phyloP scores from a whole-genome alignment of 2,888 invertebrate species.

The Drosophila paramelanica region DNA sequence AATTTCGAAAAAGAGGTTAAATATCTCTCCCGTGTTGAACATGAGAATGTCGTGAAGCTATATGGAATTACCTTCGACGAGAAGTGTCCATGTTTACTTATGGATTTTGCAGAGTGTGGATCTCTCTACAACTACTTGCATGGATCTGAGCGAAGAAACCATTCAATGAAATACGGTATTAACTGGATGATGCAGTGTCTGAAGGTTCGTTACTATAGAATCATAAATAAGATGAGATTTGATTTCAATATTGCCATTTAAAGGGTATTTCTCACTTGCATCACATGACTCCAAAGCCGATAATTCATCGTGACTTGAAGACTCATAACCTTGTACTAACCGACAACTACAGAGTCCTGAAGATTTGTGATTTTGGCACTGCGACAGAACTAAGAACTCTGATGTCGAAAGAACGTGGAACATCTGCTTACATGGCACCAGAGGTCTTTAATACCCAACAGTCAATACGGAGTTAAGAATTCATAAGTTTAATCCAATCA shows the following conservation, averaged over 20 bases:
- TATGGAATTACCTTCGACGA: background rate
- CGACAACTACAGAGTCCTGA: background rate
- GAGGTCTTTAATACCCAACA: slow-evolving; percentile 7
- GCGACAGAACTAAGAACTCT: background rate
- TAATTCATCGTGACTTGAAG: slow-evolving; percentile 36
- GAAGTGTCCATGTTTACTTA: background rate
- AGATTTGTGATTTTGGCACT: slow-evolving; percentile 31
- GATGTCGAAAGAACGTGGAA: slow-evolving; percentile 7
- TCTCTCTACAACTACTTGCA: slow-evolving; percentile 10
- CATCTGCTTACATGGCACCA: slow-evolving; percentile 23
- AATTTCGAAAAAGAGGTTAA: slow-evolving; percentile 1
- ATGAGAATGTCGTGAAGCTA: slow-evolving; percentile 13
- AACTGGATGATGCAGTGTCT: slow-evolving; percentile 19
- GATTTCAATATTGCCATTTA: background rate
- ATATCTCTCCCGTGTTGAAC: background rate
- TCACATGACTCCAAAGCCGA: background rate
- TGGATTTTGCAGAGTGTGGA: background rate
- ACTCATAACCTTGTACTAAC: slow-evolving; percentile 20
- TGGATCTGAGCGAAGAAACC: background rate
- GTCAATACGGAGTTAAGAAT: background rate
- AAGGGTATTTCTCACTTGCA: slow-evolving; percentile 30
- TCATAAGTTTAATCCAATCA: background rate
- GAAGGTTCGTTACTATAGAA: background rate
- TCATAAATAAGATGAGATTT: background rate
- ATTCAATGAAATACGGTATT: background rate